phyloP scores from a whole-genome alignment of 2,113 vertebrate genomes.

The Pterocles orientalis region DNA sequence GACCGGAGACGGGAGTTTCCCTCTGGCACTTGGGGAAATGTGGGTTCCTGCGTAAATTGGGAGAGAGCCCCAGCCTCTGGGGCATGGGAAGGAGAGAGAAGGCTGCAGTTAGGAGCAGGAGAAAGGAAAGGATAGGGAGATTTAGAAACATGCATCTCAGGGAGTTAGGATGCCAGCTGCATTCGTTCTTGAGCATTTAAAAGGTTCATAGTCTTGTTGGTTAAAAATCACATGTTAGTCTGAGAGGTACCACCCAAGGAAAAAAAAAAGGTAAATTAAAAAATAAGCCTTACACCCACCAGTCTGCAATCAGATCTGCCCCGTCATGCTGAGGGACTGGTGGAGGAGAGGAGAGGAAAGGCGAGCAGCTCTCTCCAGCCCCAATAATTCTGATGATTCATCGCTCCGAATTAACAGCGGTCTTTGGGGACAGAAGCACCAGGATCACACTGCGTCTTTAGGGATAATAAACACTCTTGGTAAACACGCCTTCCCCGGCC shows the following conservation, averaged over 20 bases:
- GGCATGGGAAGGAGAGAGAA: neutral
- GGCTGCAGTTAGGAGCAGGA: neutral
- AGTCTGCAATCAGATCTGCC: conserved; percentile 38
- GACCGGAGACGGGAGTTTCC: neutral
- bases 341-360: conserved; percentile 38
- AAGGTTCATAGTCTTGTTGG: neutral
- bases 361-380: conserved; percentile 40
- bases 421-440: conserved; percentile 42
- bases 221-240: neutral
- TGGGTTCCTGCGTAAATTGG: accelerated
- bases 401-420: neutral
- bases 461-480: conserved; percentile 67
- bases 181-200: neutral
- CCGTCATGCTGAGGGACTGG: conserved; percentile 19
- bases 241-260: neutral
- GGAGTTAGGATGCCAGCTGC: neutral
- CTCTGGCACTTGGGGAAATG: accelerated
- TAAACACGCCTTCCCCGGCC: conserved; percentile 64
- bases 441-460: conserved; percentile 53
- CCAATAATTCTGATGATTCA: conserved; percentile 74
- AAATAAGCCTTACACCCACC: neutral
- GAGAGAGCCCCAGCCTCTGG: no score
- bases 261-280: neutral
- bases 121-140: neutral
- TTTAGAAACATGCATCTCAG: neutral